phyloP scores from a whole-genome alignment of 1,140 invertebrate species.

The Trypoxylus dichotomus region DNA sequence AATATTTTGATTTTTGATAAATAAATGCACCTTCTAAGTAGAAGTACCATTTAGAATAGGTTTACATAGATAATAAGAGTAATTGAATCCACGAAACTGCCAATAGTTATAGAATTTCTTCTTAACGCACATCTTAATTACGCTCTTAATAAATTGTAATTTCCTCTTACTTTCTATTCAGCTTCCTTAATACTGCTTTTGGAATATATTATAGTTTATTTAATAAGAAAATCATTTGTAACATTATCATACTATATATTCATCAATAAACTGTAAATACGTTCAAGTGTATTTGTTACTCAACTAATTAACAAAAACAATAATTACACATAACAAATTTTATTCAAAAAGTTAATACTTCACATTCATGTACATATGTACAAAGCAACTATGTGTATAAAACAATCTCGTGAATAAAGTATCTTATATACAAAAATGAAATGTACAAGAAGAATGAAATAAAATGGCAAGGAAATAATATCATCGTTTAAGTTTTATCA shows the following conservation, averaged over 20 bases:
- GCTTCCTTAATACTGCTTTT: no score
- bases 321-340: slow-evolving; percentile 16
- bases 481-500: not conserved
- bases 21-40: no score
- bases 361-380: slow-evolving; percentile 24
- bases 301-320: not conserved
- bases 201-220: no score
- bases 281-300: not conserved
- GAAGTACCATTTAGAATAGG: no score
- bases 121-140: no score
- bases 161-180: no score
- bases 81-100: no score
- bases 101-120: no score
- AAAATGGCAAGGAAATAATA: slow-evolving; percentile 7
- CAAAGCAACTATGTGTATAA: slow-evolving; percentile 20
- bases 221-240: no score
- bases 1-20: no score
- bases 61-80: no score
- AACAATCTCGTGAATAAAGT: slow-evolving; percentile 10
- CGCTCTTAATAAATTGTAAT: no score
- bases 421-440: slow-evolving; percentile 24
- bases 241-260: not conserved
- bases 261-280: slow-evolving; percentile 18
- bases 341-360: slow-evolving; percentile 26
- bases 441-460: slow-evolving; percentile 17